Conservation (phyloP, 2,888 invertebrate genomes). For the Andrena bucephala region DNA sequence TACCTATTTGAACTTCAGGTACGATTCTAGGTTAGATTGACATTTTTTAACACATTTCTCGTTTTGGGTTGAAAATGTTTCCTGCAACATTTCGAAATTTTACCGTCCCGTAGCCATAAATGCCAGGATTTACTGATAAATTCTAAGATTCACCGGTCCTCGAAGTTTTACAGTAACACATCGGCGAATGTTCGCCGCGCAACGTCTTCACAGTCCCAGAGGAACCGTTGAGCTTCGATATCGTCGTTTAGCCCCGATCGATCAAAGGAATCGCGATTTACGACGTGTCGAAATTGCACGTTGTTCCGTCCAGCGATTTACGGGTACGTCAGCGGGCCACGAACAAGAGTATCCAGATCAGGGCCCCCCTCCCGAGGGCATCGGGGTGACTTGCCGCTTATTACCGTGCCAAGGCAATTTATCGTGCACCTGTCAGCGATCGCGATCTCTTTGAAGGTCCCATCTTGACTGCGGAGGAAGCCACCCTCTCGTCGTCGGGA, state of each 20-base stretch:
- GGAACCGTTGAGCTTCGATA: not conserved
- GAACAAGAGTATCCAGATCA: conserved; percentile 48
- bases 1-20: too few species aligned
- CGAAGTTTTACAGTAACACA: not conserved
- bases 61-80: too few species aligned
- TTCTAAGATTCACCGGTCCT: not conserved
- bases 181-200: not conserved
- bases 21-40: too few species aligned
- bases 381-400: conserved; percentile 65
- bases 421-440: conserved; percentile 75
- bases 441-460: conserved; percentile 73
- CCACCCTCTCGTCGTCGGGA: conserved; percentile 49
- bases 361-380: conserved; percentile 54
- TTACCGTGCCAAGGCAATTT: conserved; percentile 72
- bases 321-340: conserved; percentile 47
- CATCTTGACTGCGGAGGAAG: conserved; percentile 25
- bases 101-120: too few species aligned
- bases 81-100: too few species aligned
- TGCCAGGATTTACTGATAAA: too few species aligned
- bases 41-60: too few species aligned
- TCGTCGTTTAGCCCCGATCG: not conserved
- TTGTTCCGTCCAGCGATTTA: conserved; percentile 64
- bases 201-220: not conserved
- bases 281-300: conserved; percentile 73
- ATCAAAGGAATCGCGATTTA: conserved; percentile 48